These are phyloP conservation scores for Andricus quercusramuli DNA, from an alignment of 2,888 invertebrate genomes.

Conservation along the genomic window DNA sequence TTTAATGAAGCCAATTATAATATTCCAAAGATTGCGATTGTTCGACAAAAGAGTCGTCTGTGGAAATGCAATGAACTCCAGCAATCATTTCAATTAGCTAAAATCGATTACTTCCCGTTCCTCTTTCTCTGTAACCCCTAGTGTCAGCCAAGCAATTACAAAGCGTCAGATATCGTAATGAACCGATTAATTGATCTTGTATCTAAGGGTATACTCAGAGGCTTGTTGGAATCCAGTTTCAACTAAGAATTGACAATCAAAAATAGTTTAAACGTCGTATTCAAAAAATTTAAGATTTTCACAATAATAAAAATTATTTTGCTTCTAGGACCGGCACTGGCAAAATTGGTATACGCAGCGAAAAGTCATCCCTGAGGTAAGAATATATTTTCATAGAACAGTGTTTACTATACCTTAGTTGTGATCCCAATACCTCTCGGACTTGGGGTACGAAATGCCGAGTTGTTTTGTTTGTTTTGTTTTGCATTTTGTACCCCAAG, in stretches of 20 bases:
- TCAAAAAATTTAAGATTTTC: not conserved
- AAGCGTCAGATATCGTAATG: constrained; percentile 25
- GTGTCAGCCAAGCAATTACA: constrained; percentile 3
- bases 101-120: constrained; percentile 12
- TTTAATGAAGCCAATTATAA: not conserved
- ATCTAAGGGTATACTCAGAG: not conserved
- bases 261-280: not conserved
- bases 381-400: not conserved
- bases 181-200: constrained; percentile 17
- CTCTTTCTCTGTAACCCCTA: not conserved
- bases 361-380: not conserved
- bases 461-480: no score
- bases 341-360: not conserved
- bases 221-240: not conserved
- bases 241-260: not conserved
- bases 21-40: not conserved
- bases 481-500: no score
- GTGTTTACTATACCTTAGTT: no score
- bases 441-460: no score
- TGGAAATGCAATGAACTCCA: not conserved
- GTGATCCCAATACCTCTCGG: no score
- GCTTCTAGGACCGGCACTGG: not conserved
- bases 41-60: not conserved
- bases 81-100: constrained; percentile 13
- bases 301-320: not conserved